Evolutionary conservation across 2,113 vertebrate species (phyloP).

Genomic region (Carassius auratus): DNA sequence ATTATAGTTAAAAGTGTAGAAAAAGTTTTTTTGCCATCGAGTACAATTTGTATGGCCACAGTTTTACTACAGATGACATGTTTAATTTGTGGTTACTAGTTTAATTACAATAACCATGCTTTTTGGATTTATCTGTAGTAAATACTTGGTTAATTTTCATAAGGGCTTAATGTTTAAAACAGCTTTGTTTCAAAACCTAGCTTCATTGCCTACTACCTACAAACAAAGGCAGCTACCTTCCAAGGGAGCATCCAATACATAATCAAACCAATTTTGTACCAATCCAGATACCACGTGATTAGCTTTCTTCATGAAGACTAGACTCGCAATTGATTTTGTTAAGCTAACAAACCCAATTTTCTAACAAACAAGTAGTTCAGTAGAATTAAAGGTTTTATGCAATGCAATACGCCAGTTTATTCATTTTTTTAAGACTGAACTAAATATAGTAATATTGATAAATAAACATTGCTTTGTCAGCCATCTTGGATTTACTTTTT

Average conservation of each 20-base stretch:
- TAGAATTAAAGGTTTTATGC: not conserved
- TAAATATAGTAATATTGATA: not conserved
- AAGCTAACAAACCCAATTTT: not conserved
- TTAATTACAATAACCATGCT: too few species aligned
- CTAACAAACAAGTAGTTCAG: not conserved
- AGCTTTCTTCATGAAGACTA: not conserved
- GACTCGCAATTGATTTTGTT: not conserved
- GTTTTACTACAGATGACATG: not conserved
- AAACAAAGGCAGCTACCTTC: not conserved
- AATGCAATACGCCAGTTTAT: not conserved
- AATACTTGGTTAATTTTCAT: too few species aligned
- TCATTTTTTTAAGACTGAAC: not conserved
- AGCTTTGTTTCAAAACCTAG: not conserved
- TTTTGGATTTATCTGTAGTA: too few species aligned
- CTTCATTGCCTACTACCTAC: not conserved
- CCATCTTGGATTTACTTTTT: not conserved
- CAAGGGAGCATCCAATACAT: not conserved
- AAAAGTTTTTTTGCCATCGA: not conserved
- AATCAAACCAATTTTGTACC: not conserved
- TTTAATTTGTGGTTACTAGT: too few species aligned
- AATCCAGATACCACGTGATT: not conserved
- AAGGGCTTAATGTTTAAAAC: not conserved
- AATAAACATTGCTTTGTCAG: not conserved
- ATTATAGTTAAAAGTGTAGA: too few species aligned
- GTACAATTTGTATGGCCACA: too few species aligned